These are phyloP conservation scores for Cyrtorhinus lividipennis DNA, from an alignment of 1,140 invertebrate genomes.

Conservation along the genomic window DNA sequence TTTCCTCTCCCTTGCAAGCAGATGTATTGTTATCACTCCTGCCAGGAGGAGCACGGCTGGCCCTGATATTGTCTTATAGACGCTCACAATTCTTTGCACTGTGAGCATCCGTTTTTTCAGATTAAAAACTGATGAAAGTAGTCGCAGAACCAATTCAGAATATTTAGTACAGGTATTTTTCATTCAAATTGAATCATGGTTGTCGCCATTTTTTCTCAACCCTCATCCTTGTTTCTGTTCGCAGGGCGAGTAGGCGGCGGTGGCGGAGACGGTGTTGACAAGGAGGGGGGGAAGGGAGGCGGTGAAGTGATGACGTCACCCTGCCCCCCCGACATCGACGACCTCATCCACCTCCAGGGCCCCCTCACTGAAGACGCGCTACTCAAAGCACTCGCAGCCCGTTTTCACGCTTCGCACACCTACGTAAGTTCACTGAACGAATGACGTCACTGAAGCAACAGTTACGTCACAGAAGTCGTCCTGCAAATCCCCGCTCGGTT, in stretches of 20 bases:
- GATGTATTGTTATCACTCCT: no score
- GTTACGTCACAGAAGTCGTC: neutral
- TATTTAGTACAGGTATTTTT: no score
- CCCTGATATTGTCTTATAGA: no score
- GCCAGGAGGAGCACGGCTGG: no score
- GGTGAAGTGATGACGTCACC: conserved; percentile 4
- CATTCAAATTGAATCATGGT: no score
- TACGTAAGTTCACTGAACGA: conserved; percentile 55
- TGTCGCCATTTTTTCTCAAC: neutral
- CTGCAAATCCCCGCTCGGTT: no score
- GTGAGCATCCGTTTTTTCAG: no score
- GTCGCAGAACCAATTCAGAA: no score
- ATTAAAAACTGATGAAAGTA: no score
- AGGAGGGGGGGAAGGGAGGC: neutral
- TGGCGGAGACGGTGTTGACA: neutral
- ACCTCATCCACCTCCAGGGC: conserved; percentile 79
- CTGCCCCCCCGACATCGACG: conserved; percentile 45
- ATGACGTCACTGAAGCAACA: neutral
- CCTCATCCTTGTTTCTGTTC: neutral
- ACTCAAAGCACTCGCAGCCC: conserved; percentile 72
- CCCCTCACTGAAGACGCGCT: conserved; percentile 88
- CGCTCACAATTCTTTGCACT: no score
- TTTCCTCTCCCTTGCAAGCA: no score
- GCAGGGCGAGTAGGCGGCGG: neutral
- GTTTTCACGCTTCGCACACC: conserved; percentile 71